Conservation (phyloP, 2,113 vertebrate species). For the Melanocharis versteri region DNA sequence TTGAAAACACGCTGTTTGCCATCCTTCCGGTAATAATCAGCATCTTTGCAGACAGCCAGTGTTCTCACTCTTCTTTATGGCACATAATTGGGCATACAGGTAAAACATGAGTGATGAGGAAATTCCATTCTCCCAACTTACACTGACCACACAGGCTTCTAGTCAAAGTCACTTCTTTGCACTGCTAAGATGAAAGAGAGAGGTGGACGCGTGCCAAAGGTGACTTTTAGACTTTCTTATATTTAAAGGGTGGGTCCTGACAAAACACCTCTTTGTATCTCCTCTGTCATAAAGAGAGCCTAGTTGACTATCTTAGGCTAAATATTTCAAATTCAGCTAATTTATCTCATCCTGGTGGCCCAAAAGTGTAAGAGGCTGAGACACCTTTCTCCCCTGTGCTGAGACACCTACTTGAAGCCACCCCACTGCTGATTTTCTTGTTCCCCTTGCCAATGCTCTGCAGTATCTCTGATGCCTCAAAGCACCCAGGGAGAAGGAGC, state of each 20-base stretch:
- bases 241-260: background rate
- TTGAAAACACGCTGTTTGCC: background rate
- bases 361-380: background rate
- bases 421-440: background rate
- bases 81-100: background rate
- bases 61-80: background rate
- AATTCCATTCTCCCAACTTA: background rate
- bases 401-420: background rate
- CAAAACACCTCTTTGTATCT: background rate
- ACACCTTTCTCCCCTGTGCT: background rate
- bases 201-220: background rate
- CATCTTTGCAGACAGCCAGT: background rate
- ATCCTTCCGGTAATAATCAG: background rate
- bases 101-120: background rate
- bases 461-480: background rate
- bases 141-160: too few relatives aligned
- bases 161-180: background rate
- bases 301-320: background rate
- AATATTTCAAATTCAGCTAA: background rate
- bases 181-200: background rate
- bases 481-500: background rate
- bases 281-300: background rate
- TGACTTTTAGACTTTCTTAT: background rate
- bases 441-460: background rate
- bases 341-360: background rate